Conservation (phyloP, 2,888 invertebrate genomes). For the Antheraea assamensis region DNA sequence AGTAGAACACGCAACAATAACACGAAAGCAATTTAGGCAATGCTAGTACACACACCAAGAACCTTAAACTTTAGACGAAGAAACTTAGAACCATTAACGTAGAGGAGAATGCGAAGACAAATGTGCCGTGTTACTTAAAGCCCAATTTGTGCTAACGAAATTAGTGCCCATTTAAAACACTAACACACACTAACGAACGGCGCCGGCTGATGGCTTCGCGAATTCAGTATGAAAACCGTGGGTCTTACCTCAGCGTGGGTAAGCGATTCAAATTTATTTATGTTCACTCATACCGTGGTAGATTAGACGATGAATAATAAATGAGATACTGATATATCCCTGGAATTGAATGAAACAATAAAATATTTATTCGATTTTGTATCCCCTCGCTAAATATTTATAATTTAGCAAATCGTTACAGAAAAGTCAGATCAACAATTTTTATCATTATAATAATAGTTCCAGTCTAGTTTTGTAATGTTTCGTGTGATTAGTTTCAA, state of each 20-base stretch:
- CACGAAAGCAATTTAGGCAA: constrained; percentile 4
- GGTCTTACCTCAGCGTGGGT: constrained; percentile 16
- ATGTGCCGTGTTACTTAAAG: constrained; percentile 21
- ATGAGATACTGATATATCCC: constrained; percentile 36
- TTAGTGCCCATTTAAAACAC: constrained; percentile 16
- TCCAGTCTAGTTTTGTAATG: background rate
- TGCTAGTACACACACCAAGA: constrained; percentile 4
- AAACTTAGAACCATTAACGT: constrained; percentile 21
- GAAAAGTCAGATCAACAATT: background rate
- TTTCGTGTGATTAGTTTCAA: background rate
- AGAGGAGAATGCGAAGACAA: constrained; percentile 19
- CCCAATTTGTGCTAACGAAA: constrained; percentile 19
- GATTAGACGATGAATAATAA: constrained; percentile 46
- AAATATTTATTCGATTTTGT: constrained; percentile 9
- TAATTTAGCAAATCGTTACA: background rate
- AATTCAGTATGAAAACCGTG: constrained; percentile 12
- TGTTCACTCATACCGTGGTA: constrained; percentile 38
- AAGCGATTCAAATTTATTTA: constrained; percentile 41
- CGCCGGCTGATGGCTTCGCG: background rate
- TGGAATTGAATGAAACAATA: constrained; percentile 32
- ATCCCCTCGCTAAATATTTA: background rate
- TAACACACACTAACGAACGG: constrained; percentile 16
- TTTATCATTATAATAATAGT: background rate
- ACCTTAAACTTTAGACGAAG: constrained; percentile 14
- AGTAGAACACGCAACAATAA: background rate